Evolutionary conservation across 2,113 vertebrate species (phyloP).

Genomic region (Butorides virescens): DNA sequence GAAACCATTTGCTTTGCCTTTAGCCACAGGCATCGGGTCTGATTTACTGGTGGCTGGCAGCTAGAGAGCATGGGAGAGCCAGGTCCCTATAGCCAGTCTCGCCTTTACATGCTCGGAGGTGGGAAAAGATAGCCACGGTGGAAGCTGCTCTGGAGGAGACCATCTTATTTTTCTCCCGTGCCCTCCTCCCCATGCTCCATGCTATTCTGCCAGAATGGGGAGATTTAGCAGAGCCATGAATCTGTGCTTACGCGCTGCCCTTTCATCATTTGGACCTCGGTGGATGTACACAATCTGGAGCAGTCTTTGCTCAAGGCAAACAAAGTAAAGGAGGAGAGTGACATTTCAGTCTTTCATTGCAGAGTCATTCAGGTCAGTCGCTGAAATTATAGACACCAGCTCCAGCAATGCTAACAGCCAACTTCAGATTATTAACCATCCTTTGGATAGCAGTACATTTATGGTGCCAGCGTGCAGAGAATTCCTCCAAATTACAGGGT

Average conservation of each 20-base stretch:
- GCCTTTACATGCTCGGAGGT: neutral
- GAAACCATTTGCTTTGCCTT: constrained; percentile 45
- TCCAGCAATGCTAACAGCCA: constrained; percentile 62
- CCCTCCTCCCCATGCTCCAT: neutral
- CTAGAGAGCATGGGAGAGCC: neutral
- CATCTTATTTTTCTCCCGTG: neutral
- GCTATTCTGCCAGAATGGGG: neutral
- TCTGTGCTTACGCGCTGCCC: constrained; percentile 5
- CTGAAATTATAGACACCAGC: constrained; percentile 65
- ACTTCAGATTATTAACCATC: constrained; percentile 66
- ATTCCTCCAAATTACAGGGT: constrained; percentile 68
- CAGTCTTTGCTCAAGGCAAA: constrained; percentile 70
- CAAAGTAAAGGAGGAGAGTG: constrained; percentile 63
- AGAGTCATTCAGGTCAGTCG: constrained; percentile 58
- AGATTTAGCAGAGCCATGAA: constrained; percentile 34
- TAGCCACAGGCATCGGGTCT: neutral
- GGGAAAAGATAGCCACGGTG: neutral
- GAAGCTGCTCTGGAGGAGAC: neutral
- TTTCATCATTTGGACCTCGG: constrained; percentile 59
- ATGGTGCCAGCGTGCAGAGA: neutral
- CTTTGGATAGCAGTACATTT: constrained; percentile 60
- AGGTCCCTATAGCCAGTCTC: neutral
- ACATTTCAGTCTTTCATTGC: constrained; percentile 69
- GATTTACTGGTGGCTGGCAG: constrained; percentile 42
- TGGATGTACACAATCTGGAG: constrained; percentile 60